Base-by-base conservation (phyloP, 2,888 invertebrate species). In the Rhagonycha lutea region DNA sequence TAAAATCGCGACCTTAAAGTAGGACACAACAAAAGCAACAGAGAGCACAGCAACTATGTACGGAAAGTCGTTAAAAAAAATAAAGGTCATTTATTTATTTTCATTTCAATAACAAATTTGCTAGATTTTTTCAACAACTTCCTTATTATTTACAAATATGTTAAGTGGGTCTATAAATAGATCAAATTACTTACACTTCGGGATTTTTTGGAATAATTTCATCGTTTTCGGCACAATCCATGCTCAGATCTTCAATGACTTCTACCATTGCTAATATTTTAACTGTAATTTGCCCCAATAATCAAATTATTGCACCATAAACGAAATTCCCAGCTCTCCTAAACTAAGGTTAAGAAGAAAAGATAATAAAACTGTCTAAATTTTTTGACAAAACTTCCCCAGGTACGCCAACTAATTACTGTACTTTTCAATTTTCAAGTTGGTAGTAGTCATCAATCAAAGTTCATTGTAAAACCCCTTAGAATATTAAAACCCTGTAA, bases 171-270 rank as follows among this genome's bases (percentile, higher is more conserved):
- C 47, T 47, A 47, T 47, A 47, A 47, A 47, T 47, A 47, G 47
- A 47, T 47, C 47, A 65, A 75, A 78, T 61, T 72, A 87, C 88
- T 88, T 80, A 88, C 88, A 86, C 86, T 83, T 86, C 87, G n/a
- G 84, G 82, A 78, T 83, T 85, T 81, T 84, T 85, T 4, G 86
- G 84, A 72, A 88, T 84, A 77, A 88, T 86, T 73, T 85, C 86
- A 69, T 85, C 85, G 74, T 81, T 84, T 78, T 86, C 86, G 73
- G 83, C 83, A 18, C 82, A 83, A 72, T 87, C 87, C 85, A 87
- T 86, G 67, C 77, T 83, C 74, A 86, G 79, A 78, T 86, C 86
- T 26, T 85, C 86, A 72, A 83, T 84, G 72, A 87, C 83, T 77
- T 87, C 87, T 78, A 85, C 87, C 87, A 87, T 87, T 76, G 83